phyloP scores from a whole-genome alignment of 2,113 vertebrate species.

The Paramormyrops kingsleyae region DNA sequence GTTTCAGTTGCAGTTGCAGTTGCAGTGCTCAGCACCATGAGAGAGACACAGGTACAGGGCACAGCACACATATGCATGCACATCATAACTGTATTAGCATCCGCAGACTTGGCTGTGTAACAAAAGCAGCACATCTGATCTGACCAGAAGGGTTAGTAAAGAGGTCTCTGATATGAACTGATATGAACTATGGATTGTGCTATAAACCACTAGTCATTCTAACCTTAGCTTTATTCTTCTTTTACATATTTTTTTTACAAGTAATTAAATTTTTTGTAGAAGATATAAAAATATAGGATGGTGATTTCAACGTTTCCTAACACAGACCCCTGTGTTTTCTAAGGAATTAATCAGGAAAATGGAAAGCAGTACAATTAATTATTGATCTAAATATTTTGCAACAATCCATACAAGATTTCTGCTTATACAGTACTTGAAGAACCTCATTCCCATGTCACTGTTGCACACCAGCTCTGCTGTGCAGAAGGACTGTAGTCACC shows the following conservation, averaged over 20 bases:
- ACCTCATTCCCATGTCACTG: background rate
- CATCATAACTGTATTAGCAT: background rate
- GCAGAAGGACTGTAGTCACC: background rate
- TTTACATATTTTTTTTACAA: background rate
- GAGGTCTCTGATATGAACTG: background rate
- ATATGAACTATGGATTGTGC: background rate
- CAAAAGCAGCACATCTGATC: background rate
- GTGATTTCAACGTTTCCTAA: background rate
- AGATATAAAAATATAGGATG: background rate
- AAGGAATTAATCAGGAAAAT: background rate
- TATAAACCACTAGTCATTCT: background rate
- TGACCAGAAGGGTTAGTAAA: background rate
- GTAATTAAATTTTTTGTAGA: background rate
- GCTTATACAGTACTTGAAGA: background rate
- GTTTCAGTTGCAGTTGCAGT: conserved; percentile 28
- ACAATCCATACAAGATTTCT: background rate
- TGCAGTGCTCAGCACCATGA: conserved; percentile 64
- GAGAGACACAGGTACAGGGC: conserved; percentile 58
- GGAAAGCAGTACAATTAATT: background rate
- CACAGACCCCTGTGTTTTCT: background rate
- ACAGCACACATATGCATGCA: background rate
- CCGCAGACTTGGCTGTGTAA: too few relatives aligned
- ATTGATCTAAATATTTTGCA: background rate
- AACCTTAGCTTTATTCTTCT: background rate
- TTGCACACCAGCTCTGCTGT: background rate